Base-by-base conservation (phyloP, 2,888 invertebrate genomes). In the Papilio elwesi region DNA sequence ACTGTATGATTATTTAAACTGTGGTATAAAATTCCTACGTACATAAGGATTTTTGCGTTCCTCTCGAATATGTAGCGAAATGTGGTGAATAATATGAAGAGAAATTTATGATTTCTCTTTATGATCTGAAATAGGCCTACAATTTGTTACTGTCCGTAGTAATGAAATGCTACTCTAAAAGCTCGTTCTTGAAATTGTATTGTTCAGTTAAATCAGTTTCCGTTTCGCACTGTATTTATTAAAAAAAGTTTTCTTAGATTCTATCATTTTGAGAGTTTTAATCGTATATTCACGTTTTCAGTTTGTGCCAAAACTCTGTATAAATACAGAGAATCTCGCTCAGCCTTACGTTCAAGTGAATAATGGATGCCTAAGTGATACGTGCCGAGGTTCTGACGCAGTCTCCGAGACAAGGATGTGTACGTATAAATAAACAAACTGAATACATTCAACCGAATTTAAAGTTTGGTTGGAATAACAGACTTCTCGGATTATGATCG, bases 321-420 rank as follows among this genome's bases (percentile, higher is more conserved):
- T 59, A 68, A 68, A 68, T 57, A 68, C 68, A 48, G 68, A 49
- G 55, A 55, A 36, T 59, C 36, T 68, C 57, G 57, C 68, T 68
- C 57, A 36, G 48, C 47, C 11, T 55, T 57, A 57, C 57, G 47
- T 57, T 57, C 49, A 48, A 68, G 68, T 57, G 68, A 57, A 68
- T 68, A 68, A 68, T 68, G 68, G 68, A 68, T 68, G 47, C 68
- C 55, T 68, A 38, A 55, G 68, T 57, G 57, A 59, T 59, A 59
- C 59, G 59, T 43, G 59, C 43, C 9, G 59, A 9, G 59, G 59
- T 59, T 59, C 38, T 59, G 59, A 59, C n/a, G 59, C 59, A 59
- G 59, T 59, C 59, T 43, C 59, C 59, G 43, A 59, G 59, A 59
- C 59, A 59, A 59, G 43, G n/a, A 59, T 38, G n/a, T 59, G 43